Evolutionary conservation across 2,113 vertebrate genomes (phyloP).

Genomic region (Channa argus): DNA sequence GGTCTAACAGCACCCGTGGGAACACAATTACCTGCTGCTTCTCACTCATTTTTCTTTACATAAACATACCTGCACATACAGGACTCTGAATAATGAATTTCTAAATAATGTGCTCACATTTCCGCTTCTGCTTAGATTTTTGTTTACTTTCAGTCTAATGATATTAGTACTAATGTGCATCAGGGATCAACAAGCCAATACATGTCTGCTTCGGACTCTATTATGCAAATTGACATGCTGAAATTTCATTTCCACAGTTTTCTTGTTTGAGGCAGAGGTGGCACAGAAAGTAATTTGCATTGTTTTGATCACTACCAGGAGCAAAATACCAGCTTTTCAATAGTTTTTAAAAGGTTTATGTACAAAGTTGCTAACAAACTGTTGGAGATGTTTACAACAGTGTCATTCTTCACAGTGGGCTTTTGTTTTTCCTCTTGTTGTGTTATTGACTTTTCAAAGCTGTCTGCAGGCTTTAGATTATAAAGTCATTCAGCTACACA

Average conservation of each 20-base stretch:
- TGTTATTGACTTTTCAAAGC: constrained; percentile 57
- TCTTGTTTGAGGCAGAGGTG: constrained; percentile 21
- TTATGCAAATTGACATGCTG: constrained; percentile 20
- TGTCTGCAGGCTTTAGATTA: constrained; percentile 49
- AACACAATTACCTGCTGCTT: constrained; percentile 64
- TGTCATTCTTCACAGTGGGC: constrained; percentile 23
- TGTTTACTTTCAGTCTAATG: constrained; percentile 47
- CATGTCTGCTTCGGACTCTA: constrained; percentile 14
- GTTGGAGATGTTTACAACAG: constrained; percentile 13
- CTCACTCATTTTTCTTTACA: constrained; percentile 64
- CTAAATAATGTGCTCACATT: constrained; percentile 44
- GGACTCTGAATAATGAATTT: constrained; percentile 51
- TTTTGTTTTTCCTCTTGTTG: constrained; percentile 50
- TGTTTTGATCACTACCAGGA: constrained; percentile 37
- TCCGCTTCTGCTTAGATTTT: constrained; percentile 28
- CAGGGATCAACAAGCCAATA: constrained; percentile 10
- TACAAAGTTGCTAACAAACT: constrained; percentile 20
- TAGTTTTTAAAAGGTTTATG: constrained; percentile 13
- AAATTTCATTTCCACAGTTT: constrained; percentile 28
- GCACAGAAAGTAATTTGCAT: constrained; percentile 6
- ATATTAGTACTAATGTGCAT: constrained; percentile 40
- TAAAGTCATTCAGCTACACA: constrained; percentile 62
- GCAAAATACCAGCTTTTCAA: constrained; percentile 3
- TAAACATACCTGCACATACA: constrained; percentile 46
- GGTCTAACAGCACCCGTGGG: constrained; percentile 57